These are phyloP conservation scores for Dicroscelio sp. DNA, from an alignment of 2,888 invertebrate genomes.

Conservation along the genomic window DNA sequence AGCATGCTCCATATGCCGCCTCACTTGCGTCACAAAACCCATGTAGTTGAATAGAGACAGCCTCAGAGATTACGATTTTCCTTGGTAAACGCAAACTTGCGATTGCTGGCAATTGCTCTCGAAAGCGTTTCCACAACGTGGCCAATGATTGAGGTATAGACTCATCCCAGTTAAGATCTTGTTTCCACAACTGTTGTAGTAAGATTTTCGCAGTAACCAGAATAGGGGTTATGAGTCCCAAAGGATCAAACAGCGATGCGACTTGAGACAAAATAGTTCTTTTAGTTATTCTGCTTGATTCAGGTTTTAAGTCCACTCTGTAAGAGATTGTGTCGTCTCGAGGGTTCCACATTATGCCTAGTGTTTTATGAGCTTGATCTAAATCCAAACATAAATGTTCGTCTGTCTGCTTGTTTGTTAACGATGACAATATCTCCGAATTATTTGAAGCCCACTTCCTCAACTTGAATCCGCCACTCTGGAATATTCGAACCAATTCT, in stretches of 20 bases:
- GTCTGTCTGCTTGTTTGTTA: not conserved
- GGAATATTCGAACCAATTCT: not conserved
- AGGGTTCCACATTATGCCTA: not conserved
- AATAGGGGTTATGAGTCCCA: slow-evolving; percentile 14
- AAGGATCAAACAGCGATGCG: not conserved
- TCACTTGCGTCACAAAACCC: slow-evolving; percentile 82
- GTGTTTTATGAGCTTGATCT: not conserved
- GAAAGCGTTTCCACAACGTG: not conserved
- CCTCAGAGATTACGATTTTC: not conserved
- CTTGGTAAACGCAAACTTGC: not conserved
- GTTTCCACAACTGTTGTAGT: not conserved
- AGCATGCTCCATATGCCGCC: slow-evolving; percentile 82
- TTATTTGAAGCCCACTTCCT: slow-evolving; percentile 2
- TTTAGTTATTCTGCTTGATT: not conserved
- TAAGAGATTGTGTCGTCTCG: not conserved
- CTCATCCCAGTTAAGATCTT: not conserved
- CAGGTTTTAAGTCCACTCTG: not conserved
- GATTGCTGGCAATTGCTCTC: not conserved
- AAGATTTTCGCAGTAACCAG: not conserved
- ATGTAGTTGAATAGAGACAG: slow-evolving; percentile 16
- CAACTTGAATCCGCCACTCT: not conserved
- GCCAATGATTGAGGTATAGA: not conserved
- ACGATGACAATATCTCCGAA: not conserved
- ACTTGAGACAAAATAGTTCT: not conserved
- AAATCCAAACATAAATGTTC: slow-evolving; percentile 18